Evolutionary conservation across 2,888 invertebrate genomes (phyloP).

Genomic region (Eupeodes luniger): DNA sequence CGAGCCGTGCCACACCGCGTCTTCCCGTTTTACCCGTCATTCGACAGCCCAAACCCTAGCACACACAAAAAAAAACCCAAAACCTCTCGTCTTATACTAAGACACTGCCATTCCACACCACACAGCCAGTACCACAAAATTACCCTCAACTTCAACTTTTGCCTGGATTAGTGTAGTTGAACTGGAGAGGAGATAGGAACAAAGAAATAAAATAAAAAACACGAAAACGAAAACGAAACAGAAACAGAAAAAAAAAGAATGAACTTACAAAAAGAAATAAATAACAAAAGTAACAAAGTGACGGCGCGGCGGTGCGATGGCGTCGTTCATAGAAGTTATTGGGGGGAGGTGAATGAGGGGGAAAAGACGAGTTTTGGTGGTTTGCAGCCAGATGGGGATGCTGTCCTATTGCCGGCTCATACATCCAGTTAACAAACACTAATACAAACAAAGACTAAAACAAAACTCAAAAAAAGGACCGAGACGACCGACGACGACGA

Average conservation of each 20-base stretch:
- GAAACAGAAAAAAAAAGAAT: conserved; percentile 41
- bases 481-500: conserved; percentile 7
- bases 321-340: conserved; percentile 2
- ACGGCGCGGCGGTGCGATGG: neutral
- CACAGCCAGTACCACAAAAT: conserved; percentile 34
- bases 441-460: conserved; percentile 22
- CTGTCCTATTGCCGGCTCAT: conserved; percentile 45
- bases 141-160: conserved; percentile 48
- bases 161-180: conserved; percentile 65
- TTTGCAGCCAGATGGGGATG: conserved; percentile 36
- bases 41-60: neutral
- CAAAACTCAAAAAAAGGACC: conserved; percentile 34
- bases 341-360: neutral
- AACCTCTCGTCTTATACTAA: conserved; percentile 12
- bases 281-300: conserved; percentile 66
- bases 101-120: conserved; percentile 23
- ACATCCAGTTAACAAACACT: conserved; percentile 43
- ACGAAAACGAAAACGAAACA: neutral
- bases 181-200: conserved; percentile 52
- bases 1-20: no score
- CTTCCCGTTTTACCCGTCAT: neutral
- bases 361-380: neutral
- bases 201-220: conserved; percentile 27
- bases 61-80: conserved; percentile 33
- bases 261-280: conserved; percentile 56